These are phyloP conservation scores for Prunella fulvescens DNA, from an alignment of 2,113 vertebrate species.

Conservation along the genomic window DNA sequence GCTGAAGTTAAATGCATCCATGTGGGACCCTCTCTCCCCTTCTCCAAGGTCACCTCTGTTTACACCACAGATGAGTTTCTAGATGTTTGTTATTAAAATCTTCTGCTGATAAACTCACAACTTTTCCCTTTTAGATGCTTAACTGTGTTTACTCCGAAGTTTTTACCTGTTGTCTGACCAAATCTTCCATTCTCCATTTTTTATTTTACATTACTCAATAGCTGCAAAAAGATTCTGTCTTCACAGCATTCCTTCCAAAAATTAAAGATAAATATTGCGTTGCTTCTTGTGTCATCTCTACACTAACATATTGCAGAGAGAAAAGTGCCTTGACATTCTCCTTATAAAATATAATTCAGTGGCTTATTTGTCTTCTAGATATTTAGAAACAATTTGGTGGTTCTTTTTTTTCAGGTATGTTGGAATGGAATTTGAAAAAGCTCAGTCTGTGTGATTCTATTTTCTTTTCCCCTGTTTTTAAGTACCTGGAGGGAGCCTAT, in stretches of 20 bases:
- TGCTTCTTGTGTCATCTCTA: background rate
- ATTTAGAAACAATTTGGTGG: background rate
- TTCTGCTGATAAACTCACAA: background rate
- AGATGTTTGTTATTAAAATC: background rate
- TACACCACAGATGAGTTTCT: background rate
- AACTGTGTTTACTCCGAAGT: background rate
- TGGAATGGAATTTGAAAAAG: background rate
- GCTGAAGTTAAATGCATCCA: background rate
- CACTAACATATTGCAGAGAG: background rate
- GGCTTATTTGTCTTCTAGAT: background rate
- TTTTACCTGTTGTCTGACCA: background rate
- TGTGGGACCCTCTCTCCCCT: background rate
- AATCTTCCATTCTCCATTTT: background rate
- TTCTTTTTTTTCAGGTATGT: rapidly evolving
- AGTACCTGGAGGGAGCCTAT: background rate
- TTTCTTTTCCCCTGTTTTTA: background rate
- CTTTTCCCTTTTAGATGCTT: background rate
- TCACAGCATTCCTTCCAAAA: background rate
- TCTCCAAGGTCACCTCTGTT: background rate
- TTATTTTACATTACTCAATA: background rate
- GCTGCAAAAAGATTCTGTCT: background rate
- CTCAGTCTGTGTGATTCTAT: background rate
- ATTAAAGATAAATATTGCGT: background rate
- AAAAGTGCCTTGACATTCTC: background rate
- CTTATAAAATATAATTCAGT: background rate